These are phyloP conservation scores for Tichodroma muraria DNA, from an alignment of 2,113 vertebrate genomes.

Conservation along the genomic window DNA sequence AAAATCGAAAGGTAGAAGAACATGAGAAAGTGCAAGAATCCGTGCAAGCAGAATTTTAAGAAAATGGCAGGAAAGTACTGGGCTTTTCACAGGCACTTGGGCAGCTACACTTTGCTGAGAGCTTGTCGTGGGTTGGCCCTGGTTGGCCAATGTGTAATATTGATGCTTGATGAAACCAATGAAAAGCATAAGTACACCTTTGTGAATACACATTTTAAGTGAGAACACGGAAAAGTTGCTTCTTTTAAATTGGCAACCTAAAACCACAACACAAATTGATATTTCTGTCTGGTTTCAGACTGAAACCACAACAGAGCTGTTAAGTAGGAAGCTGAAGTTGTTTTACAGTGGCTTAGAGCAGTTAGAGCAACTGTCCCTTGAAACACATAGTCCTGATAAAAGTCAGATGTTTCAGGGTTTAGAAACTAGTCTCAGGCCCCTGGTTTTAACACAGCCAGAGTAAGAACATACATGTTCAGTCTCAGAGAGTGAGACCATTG, in stretches of 20 bases:
- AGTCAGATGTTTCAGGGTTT: background rate
- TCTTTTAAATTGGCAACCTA: too few relatives aligned
- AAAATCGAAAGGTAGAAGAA: background rate
- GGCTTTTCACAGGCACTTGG: background rate
- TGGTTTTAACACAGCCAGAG: background rate
- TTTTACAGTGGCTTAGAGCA: background rate
- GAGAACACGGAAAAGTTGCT: too few relatives aligned
- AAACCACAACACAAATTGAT: too few relatives aligned
- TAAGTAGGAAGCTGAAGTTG: background rate
- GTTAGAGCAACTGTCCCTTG: background rate
- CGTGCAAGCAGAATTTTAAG: background rate
- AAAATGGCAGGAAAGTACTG: background rate
- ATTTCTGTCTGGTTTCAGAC: too few relatives aligned
- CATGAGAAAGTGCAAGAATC: background rate
- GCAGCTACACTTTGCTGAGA: background rate
- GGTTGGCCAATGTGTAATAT: too few relatives aligned
- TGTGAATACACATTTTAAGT: too few relatives aligned
- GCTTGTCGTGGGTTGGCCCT: too few relatives aligned
- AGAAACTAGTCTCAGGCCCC: background rate
- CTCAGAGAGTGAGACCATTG: background rate
- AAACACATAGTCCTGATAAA: background rate
- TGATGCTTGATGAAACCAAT: too few relatives aligned
- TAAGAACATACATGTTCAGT: fast-evolving
- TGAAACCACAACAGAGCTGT: too few relatives aligned
- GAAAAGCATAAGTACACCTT: too few relatives aligned